phyloP scores from a whole-genome alignment of 2,888 invertebrate species.

The Argyresthia goedartella region DNA sequence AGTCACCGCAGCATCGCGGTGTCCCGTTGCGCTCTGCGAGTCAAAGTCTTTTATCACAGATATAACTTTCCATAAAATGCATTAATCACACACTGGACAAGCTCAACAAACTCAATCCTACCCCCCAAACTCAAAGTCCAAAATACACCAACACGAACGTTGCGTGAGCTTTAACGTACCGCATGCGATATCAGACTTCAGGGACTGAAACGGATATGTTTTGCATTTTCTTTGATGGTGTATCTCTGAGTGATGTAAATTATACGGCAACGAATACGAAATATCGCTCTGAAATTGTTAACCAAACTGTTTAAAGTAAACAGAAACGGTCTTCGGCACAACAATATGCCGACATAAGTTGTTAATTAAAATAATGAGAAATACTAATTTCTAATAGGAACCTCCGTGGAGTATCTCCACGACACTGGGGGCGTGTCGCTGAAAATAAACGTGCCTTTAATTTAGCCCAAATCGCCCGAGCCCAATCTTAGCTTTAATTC shows the following conservation, averaged over 20 bases:
- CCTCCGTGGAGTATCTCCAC: neutral
- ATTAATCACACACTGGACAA: slow-evolving; percentile 37
- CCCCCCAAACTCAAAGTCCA: slow-evolving; percentile 30
- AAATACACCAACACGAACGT: slow-evolving; percentile 24
- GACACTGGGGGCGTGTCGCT: slow-evolving; percentile 33
- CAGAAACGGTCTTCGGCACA: neutral
- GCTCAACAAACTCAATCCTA: slow-evolving; percentile 36
- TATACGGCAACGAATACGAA: neutral
- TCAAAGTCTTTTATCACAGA: slow-evolving; percentile 50
- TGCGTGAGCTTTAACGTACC: slow-evolving; percentile 33
- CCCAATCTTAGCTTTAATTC: slow-evolving; percentile 63
- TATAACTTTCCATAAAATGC: slow-evolving; percentile 52
- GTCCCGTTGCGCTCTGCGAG: slow-evolving; percentile 39
- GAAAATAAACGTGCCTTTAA: slow-evolving; percentile 61
- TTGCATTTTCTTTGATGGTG: slow-evolving; percentile 38
- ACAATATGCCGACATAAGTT: neutral
- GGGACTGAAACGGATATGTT: slow-evolving; percentile 21
- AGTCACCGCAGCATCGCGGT: neutral
- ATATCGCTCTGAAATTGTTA: neutral
- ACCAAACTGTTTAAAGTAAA: neutral
- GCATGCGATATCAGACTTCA: slow-evolving; percentile 24
- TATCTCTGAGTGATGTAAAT: slow-evolving; percentile 15
- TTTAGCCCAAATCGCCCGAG: slow-evolving; percentile 54
- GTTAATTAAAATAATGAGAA: slow-evolving; percentile 2
- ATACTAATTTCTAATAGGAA: neutral